Evolutionary conservation across 2,797 vertebrate species (phyloP).

Genomic region (Chelon auratus): DNA sequence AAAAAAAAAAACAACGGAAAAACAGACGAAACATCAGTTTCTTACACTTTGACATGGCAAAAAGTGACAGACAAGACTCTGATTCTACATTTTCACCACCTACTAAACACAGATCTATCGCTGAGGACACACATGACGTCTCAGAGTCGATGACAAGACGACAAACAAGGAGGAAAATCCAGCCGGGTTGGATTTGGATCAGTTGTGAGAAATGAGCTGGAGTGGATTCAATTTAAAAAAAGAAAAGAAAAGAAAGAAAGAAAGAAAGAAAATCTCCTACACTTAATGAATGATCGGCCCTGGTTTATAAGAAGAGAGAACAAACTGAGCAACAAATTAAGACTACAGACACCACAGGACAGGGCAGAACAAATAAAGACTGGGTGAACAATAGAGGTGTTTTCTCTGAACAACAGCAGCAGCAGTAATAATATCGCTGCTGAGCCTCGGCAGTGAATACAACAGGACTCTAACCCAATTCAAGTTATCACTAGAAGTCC

Average conservation of each 20-base stretch:
- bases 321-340: constrained; percentile 47
- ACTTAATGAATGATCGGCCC: constrained; percentile 39
- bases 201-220: constrained; percentile 21
- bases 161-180: constrained; percentile 27
- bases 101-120: constrained; percentile 59
- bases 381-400: constrained; percentile 25
- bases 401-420: constrained; percentile 42
- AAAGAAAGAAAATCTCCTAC: constrained; percentile 12
- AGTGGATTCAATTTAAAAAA: constrained; percentile 1
- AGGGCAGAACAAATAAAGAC: constrained; percentile 50
- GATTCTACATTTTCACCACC: constrained; percentile 50
- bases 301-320: constrained; percentile 36
- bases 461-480: constrained; percentile 44
- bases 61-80: constrained; percentile 52
- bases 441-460: constrained; percentile 31
- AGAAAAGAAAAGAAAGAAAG: constrained; percentile 11
- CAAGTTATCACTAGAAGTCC: constrained; percentile 32
- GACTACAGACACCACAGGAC: constrained; percentile 55
- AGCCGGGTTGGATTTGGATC: constrained; percentile 28
- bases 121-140: constrained; percentile 47
- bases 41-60: constrained; percentile 69
- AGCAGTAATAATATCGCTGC: constrained; percentile 23
- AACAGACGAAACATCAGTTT: constrained; percentile 49
- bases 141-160: constrained; percentile 35
- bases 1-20: constrained; percentile 36